Conservation (phyloP, 53 echinoderm and acorn worm genomes). For the Henricia sp. region DNA sequence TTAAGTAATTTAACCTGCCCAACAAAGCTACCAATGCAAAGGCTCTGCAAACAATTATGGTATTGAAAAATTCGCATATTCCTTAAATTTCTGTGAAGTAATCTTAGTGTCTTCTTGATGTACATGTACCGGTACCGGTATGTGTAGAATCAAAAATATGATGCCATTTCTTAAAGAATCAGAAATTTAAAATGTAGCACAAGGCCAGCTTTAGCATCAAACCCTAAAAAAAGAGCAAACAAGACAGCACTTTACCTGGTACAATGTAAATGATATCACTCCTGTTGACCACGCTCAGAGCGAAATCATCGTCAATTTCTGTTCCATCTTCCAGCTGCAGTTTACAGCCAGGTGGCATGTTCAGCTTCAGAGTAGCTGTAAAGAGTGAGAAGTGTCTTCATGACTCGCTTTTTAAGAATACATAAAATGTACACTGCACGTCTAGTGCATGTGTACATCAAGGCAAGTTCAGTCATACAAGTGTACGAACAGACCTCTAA, state of each 20-base stretch:
- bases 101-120: too few species aligned
- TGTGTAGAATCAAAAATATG: neutral
- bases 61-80: too few species aligned
- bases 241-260: neutral
- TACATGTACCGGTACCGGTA: neutral
- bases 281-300: neutral
- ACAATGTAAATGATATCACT: conserved; percentile 5
- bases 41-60: too few species aligned
- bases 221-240: neutral
- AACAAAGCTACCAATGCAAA: too few species aligned
- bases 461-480: too few species aligned
- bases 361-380: conserved; percentile 11
- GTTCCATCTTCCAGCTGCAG: conserved; percentile 14
- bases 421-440: too few species aligned
- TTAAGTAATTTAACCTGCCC: too few species aligned
- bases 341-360: conserved; percentile 5
- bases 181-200: neutral
- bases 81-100: too few species aligned
- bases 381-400: too few species aligned
- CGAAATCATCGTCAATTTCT: conserved; percentile 19
- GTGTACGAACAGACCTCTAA: too few species aligned
- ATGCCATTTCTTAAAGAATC: neutral
- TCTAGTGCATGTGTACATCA: too few species aligned
- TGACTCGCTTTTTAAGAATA: too few species aligned
- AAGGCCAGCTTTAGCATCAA: neutral